These are phyloP conservation scores for Eriocheir sinensis DNA, from an alignment of 1,140 invertebrate genomes.

Conservation along the genomic window DNA sequence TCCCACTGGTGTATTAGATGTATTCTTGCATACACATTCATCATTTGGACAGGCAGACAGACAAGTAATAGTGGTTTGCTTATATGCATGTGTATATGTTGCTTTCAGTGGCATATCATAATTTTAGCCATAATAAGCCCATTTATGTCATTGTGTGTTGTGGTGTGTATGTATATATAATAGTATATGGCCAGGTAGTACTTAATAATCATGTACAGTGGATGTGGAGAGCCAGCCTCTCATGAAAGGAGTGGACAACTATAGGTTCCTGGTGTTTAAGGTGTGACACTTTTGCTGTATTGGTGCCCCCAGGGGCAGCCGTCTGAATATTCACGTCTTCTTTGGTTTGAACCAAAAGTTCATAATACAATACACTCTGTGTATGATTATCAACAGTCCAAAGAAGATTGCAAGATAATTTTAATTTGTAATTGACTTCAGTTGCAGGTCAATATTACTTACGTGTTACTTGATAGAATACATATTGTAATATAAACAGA, in stretches of 20 bases:
- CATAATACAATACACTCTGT: background rate
- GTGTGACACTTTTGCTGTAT: background rate
- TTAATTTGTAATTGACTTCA: background rate
- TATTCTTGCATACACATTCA: background rate
- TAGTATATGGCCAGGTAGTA: background rate
- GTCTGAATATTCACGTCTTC: background rate
- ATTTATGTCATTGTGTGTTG: constrained; percentile 58
- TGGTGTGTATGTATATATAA: constrained; percentile 40
- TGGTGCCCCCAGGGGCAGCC: background rate
- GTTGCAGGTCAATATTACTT: background rate
- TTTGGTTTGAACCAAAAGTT: background rate
- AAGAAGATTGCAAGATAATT: background rate
- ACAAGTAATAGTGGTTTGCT: constrained; percentile 40
- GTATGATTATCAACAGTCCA: background rate
- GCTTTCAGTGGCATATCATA: constrained; percentile 64
- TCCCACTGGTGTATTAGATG: background rate
- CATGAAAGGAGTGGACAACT: constrained; percentile 50
- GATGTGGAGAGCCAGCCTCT: background rate
- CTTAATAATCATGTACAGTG: background rate
- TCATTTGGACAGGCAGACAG: constrained; percentile 34
- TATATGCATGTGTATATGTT: constrained; percentile 58
- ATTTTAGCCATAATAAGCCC: constrained; percentile 64
- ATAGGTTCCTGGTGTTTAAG: background rate
- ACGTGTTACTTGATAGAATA: background rate
- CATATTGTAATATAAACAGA: background rate